Evolutionary conservation across 2,113 vertebrate species (phyloP).

Genomic region (Oryzias celebensis): DNA sequence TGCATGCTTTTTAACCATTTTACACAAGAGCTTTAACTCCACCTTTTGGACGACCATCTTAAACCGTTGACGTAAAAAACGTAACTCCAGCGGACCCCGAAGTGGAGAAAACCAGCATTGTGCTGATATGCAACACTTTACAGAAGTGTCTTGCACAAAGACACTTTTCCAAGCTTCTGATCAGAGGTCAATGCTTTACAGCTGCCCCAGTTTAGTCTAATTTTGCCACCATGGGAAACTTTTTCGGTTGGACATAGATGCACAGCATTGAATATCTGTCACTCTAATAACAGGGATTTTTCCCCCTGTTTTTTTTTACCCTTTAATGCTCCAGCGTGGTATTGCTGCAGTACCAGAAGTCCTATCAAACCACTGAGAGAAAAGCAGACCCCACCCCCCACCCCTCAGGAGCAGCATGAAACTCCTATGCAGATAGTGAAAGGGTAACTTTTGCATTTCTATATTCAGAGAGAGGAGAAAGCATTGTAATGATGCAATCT

Average conservation of each 20-base stretch:
- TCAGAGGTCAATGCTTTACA: no score
- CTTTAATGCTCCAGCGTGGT: slow-evolving; percentile 46
- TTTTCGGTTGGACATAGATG: slow-evolving; percentile 49
- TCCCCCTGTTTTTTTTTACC: slow-evolving; percentile 29
- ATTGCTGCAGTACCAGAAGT: slow-evolving; percentile 59
- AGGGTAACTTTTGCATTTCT: slow-evolving; percentile 62
- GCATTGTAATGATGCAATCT: slow-evolving; percentile 56
- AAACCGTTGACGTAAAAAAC: no score
- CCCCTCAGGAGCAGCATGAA: slow-evolving; percentile 4
- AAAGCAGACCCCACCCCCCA: slow-evolving; percentile 12
- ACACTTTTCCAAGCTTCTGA: no score
- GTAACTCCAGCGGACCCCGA: no score
- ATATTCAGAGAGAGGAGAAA: slow-evolving; percentile 22
- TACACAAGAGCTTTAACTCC: no score
- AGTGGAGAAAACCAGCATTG: no score
- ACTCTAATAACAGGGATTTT: slow-evolving; percentile 68
- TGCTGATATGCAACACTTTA: no score
- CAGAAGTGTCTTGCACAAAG: no score
- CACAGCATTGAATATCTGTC: slow-evolving; percentile 67
- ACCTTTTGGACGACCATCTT: no score
- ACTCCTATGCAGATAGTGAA: slow-evolving; percentile 41
- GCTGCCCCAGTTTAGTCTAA: no score
- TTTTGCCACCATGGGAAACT: slow-evolving; percentile 25
- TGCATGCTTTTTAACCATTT: no score
- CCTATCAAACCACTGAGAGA: slow-evolving; percentile 64